Conservation (phyloP, 2,888 invertebrate genomes). For the Quadroppia sp. region DNA sequence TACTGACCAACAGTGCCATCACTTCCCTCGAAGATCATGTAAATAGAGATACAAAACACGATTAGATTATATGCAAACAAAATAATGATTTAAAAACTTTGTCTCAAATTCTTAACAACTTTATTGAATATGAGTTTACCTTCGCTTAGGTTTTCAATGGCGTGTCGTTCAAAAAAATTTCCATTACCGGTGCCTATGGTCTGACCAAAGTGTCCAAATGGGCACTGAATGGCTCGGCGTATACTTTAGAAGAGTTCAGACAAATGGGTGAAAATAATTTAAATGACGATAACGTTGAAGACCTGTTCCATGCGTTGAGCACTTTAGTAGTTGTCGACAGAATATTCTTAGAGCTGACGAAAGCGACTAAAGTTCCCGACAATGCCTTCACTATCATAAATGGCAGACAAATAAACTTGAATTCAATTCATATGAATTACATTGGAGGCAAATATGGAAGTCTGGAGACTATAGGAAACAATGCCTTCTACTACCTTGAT, state of each 20-base stretch:
- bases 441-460: constrained; percentile 13
- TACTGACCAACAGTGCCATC: constrained; percentile 20
- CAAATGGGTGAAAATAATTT: background rate
- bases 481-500: constrained; percentile 14
- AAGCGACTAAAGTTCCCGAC: constrained; percentile 8
- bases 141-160: background rate
- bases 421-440: constrained; percentile 7
- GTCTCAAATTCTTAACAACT: background rate
- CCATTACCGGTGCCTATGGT: constrained; percentile 1
- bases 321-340: constrained; percentile 8
- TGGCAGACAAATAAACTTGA: background rate
- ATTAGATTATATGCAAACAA: background rate
- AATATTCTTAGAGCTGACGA: constrained; percentile 6
- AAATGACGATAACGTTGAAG: background rate
- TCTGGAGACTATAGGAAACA: background rate
- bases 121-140: background rate
- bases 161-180: background rate
- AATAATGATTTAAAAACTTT: background rate
- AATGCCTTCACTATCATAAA: constrained; percentile 5
- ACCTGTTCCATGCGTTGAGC: background rate
- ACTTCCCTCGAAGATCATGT: constrained; percentile 16
- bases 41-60: background rate
- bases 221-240: constrained; percentile 6
- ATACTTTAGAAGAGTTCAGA: constrained; percentile 13
- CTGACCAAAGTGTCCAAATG: background rate